Conservation (phyloP, 2,888 invertebrate species). For the Campoletis raptor region DNA sequence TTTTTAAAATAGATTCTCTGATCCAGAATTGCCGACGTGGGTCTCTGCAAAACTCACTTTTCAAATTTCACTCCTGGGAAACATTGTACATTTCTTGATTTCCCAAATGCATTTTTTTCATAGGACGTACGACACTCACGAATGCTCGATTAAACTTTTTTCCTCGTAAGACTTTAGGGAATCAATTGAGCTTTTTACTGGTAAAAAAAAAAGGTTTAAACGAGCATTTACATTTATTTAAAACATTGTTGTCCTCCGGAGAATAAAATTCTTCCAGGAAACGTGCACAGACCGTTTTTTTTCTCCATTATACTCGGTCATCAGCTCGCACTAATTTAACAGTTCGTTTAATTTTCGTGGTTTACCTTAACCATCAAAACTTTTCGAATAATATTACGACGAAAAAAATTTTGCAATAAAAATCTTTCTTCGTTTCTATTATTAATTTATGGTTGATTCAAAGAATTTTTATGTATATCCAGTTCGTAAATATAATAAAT, state of each 20-base stretch:
- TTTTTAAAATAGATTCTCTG: neutral
- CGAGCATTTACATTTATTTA: constrained; percentile 14
- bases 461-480: neutral
- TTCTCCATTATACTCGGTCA: neutral
- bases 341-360: neutral
- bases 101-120: constrained; percentile 3
- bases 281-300: constrained; percentile 2
- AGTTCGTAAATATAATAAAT: neutral
- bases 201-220: constrained; percentile 5
- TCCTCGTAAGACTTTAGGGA: constrained; percentile 6
- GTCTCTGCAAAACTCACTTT: neutral
- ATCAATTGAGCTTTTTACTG: constrained; percentile 1
- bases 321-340: constrained; percentile 5
- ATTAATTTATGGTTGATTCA: neutral
- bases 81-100: neutral
- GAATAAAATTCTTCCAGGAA: constrained; percentile 6
- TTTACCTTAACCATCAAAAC: neutral
- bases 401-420: neutral
- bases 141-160: constrained; percentile 40
- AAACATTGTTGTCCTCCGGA: neutral
- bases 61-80: neutral
- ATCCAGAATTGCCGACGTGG: neutral
- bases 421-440: neutral
- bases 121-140: neutral
- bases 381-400: neutral